A percentile compares a stretch with the other conserved stretches of the same genome.
Conservation (phyloP, 1,140 invertebrate species). For the Tetramorium alpestre region DNA sequence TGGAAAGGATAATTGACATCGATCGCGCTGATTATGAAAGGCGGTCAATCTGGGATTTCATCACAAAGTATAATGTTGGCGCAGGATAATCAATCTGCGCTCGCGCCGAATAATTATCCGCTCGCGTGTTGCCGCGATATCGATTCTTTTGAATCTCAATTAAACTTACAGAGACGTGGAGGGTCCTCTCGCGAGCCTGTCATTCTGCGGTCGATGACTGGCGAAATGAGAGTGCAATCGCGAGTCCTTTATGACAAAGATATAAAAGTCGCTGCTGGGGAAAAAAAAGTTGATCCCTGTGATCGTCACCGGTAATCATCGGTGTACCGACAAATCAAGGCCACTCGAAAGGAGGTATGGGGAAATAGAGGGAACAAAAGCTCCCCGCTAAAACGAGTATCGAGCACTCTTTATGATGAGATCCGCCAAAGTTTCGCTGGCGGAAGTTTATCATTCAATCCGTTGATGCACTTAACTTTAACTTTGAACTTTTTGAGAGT, state of each 20-base stretch:
- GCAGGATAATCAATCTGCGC: slow-evolving; percentile 34
- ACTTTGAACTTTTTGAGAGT: slow-evolving; percentile 35
- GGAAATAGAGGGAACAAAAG: not conserved
- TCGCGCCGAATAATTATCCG: slow-evolving; percentile 45
- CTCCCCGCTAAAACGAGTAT: slow-evolving; percentile 26
- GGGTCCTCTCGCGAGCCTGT: not conserved
- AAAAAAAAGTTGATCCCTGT: slow-evolving; percentile 31
- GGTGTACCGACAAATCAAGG: slow-evolving; percentile 24
- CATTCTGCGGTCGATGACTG: slow-evolving; percentile 26
- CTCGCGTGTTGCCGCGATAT: slow-evolving; percentile 27
- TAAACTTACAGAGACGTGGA: not conserved
- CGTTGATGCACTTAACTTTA: slow-evolving; percentile 35
- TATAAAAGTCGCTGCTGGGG: not conserved
- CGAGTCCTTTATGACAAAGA: slow-evolving; percentile 42
- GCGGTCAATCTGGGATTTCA: slow-evolving; percentile 19
- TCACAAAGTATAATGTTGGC: slow-evolving; percentile 31
- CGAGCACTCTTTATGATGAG: slow-evolving; percentile 37
- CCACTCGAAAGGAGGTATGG: not conserved
- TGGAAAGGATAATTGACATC: slow-evolving; percentile 33
- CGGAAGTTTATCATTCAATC: not conserved
- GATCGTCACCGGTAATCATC: slow-evolving; percentile 44
- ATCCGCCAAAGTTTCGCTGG: not conserved
- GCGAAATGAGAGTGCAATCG: slow-evolving; percentile 38
- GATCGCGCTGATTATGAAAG: slow-evolving; percentile 34
- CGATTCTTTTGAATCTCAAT: slow-evolving; percentile 53